A percentile compares a stretch with the other conserved stretches of the same genome.
Conservation (phyloP, 2,113 vertebrate species). For the Andinoacara biseriatus region DNA sequence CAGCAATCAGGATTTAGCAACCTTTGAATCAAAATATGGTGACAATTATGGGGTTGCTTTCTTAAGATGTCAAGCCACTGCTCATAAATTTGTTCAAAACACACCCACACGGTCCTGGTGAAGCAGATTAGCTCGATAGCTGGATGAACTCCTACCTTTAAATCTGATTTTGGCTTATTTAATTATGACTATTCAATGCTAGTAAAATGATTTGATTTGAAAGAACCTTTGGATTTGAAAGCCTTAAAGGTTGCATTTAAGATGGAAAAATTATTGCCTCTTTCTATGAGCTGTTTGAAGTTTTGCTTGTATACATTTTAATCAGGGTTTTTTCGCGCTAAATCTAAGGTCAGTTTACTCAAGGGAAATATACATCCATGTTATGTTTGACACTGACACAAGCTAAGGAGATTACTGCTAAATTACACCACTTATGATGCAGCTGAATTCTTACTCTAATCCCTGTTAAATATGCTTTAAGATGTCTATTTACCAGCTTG, state of each 20-base stretch:
- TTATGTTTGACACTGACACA: not conserved
- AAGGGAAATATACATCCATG: not conserved
- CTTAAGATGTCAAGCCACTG: not conserved
- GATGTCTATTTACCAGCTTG: not conserved
- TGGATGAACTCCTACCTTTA: not conserved
- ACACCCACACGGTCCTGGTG: not conserved
- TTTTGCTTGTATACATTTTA: not conserved
- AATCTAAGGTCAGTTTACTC: not conserved
- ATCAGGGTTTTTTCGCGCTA: not conserved
- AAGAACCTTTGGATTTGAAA: not conserved
- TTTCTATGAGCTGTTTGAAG: not conserved
- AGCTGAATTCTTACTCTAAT: not conserved
- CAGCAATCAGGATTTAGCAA: constrained; percentile 6
- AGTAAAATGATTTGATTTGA: not conserved
- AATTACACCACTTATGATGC: not conserved
- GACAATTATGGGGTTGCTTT: constrained; percentile 1
- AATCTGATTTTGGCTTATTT: not conserved
- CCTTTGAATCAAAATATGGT: constrained; percentile 8
- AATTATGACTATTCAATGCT: not conserved
- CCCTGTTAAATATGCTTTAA: not conserved
- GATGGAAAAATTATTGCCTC: not conserved
- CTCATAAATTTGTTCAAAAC: constrained; percentile 2
- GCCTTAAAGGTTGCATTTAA: not conserved
- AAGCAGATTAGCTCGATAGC: constrained; percentile 1
- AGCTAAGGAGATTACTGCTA: not conserved